Conservation (phyloP, 2,113 vertebrate genomes). For the Aphelocoma coerulescens region DNA sequence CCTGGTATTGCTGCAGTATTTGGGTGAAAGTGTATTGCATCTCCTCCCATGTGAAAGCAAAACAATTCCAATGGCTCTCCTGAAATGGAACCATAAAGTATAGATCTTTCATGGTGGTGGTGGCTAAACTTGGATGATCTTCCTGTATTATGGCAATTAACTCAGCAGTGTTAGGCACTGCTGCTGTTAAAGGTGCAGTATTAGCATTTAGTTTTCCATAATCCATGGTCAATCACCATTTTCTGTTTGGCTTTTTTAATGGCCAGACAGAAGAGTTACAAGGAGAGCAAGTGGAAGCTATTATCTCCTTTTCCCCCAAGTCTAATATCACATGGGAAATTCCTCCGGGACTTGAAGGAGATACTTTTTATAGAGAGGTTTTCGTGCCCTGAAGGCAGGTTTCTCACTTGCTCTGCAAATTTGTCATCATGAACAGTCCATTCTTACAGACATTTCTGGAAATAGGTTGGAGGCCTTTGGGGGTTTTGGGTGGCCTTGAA, state of each 20-base stretch:
- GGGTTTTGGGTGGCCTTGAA: neutral
- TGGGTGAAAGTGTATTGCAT: neutral
- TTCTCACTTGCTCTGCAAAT: neutral
- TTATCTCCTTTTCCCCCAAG: neutral
- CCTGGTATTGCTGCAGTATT: neutral
- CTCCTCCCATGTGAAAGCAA: neutral
- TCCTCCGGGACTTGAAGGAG: neutral
- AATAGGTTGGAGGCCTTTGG: neutral
- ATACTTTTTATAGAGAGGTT: neutral
- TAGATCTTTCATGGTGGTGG: rapidly evolving
- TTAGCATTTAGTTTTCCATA: neutral
- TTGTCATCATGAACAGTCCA: neutral
- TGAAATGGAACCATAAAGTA: neutral
- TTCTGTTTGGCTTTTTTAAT: neutral
- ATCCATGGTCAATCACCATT: neutral
- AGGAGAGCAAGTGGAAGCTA: neutral
- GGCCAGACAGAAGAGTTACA: neutral
- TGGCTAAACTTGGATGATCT: neutral
- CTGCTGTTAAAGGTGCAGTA: neutral
- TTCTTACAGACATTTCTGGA: neutral
- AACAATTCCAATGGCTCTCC: neutral
- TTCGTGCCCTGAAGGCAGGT: neutral
- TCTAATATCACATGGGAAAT: neutral
- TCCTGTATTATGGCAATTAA: neutral
- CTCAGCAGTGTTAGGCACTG: neutral